phyloP scores from a whole-genome alignment of 2,113 vertebrate genomes.

The Myiagra hebetior region DNA sequence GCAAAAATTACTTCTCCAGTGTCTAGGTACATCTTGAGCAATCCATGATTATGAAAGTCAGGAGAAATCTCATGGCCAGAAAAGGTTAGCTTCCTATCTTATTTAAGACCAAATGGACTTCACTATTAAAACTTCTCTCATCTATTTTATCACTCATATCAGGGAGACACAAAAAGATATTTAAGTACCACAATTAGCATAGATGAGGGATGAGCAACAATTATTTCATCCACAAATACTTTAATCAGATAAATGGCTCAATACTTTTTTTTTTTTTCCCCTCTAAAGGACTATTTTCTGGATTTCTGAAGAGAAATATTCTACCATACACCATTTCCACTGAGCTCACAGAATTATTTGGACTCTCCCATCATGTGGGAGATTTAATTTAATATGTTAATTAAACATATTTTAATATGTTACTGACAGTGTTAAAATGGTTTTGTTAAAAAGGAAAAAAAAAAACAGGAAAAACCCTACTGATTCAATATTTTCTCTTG shows the following conservation, averaged over 20 bases:
- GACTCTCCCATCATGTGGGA: fast-evolving
- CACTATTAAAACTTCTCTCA: neutral
- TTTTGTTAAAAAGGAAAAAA: neutral
- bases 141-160: neutral
- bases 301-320: neutral
- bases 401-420: neutral
- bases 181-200: neutral
- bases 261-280: neutral
- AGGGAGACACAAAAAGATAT: neutral
- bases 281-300: neutral
- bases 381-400: no score
- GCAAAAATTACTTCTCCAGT: neutral
- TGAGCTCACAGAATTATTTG: neutral
- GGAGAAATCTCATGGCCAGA: neutral
- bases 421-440: neutral
- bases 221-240: neutral
- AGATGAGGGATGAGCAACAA: neutral
- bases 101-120: neutral
- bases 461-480: neutral
- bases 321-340: neutral
- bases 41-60: neutral
- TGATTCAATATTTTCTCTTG: neutral
- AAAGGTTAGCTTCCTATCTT: neutral
- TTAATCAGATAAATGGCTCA: neutral
- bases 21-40: neutral